Conservation (phyloP, 2,113 vertebrate genomes). For the Athene cunicularia region DNA sequence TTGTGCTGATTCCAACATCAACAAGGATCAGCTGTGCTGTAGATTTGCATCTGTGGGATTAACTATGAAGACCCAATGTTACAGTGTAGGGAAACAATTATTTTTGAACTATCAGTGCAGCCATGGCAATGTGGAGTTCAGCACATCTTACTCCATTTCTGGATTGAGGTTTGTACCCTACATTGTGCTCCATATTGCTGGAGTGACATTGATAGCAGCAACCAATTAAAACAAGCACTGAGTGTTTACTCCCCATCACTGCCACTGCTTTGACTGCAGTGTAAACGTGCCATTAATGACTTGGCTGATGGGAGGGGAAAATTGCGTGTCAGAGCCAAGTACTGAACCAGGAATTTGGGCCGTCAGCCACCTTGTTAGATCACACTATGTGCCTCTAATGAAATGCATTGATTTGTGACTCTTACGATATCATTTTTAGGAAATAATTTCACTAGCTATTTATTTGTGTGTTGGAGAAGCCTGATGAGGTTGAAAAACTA, state of each 20-base stretch:
- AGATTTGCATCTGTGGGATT: background rate
- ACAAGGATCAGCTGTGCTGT: background rate
- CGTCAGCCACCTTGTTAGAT: slow-evolving; percentile 33
- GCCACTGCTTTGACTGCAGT: slow-evolving; percentile 51
- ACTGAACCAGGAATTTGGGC: slow-evolving; percentile 44
- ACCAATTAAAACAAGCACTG: slow-evolving; percentile 22
- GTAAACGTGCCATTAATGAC: slow-evolving; percentile 26
- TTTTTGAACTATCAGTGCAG: background rate
- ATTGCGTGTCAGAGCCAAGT: slow-evolving; percentile 21
- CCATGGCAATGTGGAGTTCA: background rate
- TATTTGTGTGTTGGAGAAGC: slow-evolving; percentile 14
- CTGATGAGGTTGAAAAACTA: background rate
- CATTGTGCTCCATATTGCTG: background rate
- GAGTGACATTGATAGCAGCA: slow-evolving; percentile 29
- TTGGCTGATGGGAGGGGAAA: slow-evolving; percentile 31
- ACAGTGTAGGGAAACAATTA: background rate
- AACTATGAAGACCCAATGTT: background rate
- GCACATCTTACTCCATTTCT: background rate
- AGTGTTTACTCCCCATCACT: slow-evolving; percentile 40
- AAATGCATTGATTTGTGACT: slow-evolving; percentile 51
- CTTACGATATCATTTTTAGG: slow-evolving; percentile 34
- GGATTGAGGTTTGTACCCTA: background rate
- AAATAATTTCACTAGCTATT: slow-evolving; percentile 38
- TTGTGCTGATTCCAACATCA: background rate
- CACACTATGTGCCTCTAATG: slow-evolving; percentile 27